Evolutionary conservation across 2,888 invertebrate species (phyloP).

Genomic region (Athetis lepigone): DNA sequence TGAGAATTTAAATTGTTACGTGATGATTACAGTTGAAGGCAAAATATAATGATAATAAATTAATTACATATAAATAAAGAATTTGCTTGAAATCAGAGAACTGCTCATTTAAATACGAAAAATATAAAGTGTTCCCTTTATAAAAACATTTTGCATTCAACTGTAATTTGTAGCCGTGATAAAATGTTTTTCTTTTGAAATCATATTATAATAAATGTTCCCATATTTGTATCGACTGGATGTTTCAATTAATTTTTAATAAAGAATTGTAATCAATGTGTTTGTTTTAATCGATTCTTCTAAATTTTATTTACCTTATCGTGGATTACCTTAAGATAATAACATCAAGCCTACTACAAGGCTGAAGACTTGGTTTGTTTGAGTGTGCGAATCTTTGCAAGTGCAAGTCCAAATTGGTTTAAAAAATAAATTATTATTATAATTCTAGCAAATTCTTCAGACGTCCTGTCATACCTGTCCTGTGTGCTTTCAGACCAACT

Average conservation of each 20-base stretch:
- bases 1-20: slow-evolving; percentile 12
- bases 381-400: too few species aligned
- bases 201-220: slow-evolving; percentile 68
- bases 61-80: not conserved
- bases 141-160: slow-evolving; percentile 32
- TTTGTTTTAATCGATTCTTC: slow-evolving; percentile 28
- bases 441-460: too few species aligned
- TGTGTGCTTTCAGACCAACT: too few species aligned
- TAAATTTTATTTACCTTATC: too few species aligned
- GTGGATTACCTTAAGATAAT: too few species aligned
- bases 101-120: not conserved
- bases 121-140: not conserved
- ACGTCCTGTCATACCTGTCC: too few species aligned
- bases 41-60: not conserved
- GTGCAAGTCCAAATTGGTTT: too few species aligned
- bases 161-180: slow-evolving; percentile 43
- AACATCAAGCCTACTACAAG: too few species aligned
- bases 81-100: not conserved
- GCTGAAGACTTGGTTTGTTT: too few species aligned
- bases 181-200: slow-evolving; percentile 47
- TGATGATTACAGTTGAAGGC: slow-evolving; percentile 41
- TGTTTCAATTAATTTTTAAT: slow-evolving; percentile 83
- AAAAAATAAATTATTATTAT: too few species aligned
- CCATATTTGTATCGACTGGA: slow-evolving; percentile 76
- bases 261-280: slow-evolving; percentile 78